phyloP scores from a whole-genome alignment of 1,140 invertebrate genomes.

The Nasonia vitripennis region DNA sequence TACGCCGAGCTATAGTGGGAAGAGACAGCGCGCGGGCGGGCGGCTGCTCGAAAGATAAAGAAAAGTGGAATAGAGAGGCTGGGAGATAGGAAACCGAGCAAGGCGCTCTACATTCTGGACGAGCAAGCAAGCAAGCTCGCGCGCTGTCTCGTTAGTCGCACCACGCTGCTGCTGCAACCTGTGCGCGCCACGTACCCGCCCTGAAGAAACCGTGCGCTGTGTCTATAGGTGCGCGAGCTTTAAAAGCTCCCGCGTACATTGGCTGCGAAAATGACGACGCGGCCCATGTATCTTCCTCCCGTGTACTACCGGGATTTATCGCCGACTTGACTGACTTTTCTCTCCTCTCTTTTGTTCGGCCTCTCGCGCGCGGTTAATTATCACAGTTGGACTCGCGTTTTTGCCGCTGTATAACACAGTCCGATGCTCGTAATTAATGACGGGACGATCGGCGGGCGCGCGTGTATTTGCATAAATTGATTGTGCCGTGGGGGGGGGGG shows the following conservation, averaged over 20 bases:
- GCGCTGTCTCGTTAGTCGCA: constrained; percentile 63
- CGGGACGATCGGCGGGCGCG: background rate
- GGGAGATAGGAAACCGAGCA: constrained; percentile 26
- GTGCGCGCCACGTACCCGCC: background rate
- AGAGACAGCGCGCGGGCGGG: background rate
- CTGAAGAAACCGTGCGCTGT: no score
- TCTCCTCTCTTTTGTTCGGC: no score
- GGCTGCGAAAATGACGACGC: background rate
- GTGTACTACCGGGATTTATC: background rate
- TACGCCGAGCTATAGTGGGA: constrained; percentile 55
- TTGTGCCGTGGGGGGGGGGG: background rate
- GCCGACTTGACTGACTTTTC: background rate
- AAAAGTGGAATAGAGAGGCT: constrained; percentile 5
- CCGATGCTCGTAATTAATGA: background rate
- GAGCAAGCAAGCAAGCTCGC: constrained; percentile 6
- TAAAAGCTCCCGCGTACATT: no score
- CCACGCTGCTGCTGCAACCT: constrained; percentile 10
- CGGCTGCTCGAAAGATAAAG: background rate
- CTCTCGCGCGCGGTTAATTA: background rate
- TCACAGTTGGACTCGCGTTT: no score
- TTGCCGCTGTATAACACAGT: no score
- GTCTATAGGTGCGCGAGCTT: no score
- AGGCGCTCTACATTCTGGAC: constrained; percentile 57
- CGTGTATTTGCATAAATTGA: constrained; percentile 46
- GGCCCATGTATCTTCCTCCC: background rate